These are phyloP conservation scores for Carassius auratus DNA, from an alignment of 2,113 vertebrate species.

Conservation along the genomic window DNA sequence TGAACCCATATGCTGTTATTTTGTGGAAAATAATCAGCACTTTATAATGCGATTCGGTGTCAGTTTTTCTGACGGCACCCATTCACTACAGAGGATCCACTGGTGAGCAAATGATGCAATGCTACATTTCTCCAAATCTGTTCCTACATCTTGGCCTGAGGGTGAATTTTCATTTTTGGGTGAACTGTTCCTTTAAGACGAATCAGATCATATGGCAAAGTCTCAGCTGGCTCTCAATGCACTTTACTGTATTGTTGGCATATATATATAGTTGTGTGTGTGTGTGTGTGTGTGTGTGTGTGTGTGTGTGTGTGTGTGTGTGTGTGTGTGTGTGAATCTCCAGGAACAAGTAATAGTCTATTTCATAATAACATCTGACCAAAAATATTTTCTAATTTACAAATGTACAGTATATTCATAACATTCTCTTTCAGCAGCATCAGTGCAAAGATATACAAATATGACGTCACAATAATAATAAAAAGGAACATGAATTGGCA, in stretches of 20 bases:
- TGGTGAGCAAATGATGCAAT: no score
- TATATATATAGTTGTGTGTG: conserved; percentile 55
- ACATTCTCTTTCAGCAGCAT: conserved; percentile 88
- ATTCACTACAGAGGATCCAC: no score
- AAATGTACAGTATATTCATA: conserved; percentile 98
- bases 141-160: no score
- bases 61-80: neutral
- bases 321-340: conserved; percentile 43
- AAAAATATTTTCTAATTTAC: conserved; percentile 92
- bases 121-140: no score
- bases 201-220: conserved; percentile 61
- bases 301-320: conserved; percentile 55
- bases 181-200: neutral
- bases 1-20: neutral
- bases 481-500: conserved; percentile 83
- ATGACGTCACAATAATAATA: conserved; percentile 80
- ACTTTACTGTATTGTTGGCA: conserved; percentile 43
- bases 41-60: neutral
- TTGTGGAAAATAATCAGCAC: neutral
- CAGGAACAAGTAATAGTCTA: conserved; percentile 65
- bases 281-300: conserved; percentile 39
- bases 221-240: conserved; percentile 50
- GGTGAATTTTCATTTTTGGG: no score
- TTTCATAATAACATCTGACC: conserved; percentile 66
- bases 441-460: conserved; percentile 99